Evolutionary conservation across 2,113 vertebrate species (phyloP), one percentile per base, ranked within the genome.

Genomic region (Leptodactylus fuscus): DNA sequence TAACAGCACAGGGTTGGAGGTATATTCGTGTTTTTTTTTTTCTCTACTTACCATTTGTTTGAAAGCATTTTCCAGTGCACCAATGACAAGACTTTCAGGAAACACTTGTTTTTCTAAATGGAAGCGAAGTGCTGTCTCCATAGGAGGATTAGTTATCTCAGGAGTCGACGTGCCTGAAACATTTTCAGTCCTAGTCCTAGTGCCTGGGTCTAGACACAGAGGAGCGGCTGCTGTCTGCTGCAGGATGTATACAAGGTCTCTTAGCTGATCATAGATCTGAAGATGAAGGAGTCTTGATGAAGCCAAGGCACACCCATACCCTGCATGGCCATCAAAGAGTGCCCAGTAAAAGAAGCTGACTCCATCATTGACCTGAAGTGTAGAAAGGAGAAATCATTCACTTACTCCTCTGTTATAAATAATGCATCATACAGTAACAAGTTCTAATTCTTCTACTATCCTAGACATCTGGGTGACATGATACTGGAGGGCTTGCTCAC

Each of bases 21-120:
- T n/a, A n/a, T n/a, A n/a, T n/a, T n/a, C n/a, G n/a, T n/a, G n/a
- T n/a, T n/a, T n/a, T n/a, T 62, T 82, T 90, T 13, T 60, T 18
- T 7, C 0, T 11, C 18, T 82, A 70, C 94, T 97, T 91, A 99
- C 98, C 98, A 99, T 99, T 90, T 96, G 92, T 90, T 94, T 95
- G 88, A 99, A 99, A 88, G 98, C 97, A 0, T 95, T 98, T 92
- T 99, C 98, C 22, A 99, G 96, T 88, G 98, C 97, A 0, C 98
- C 98, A 2, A 98, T 95, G 75, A 99, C 94, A 87, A 99, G 93
- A 83, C 95, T 96, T 88, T 99, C 96, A 0, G 96, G 90, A 82
- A 95, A 96, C 67, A 99, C 94, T 0, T 90, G 95, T 88, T 99
- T 99, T 94, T 99, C 97, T 89, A 96, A 95, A 92, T 97, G 94